Conservation (phyloP, 2,113 vertebrate genomes). For the Perognathus longimembris region DNA sequence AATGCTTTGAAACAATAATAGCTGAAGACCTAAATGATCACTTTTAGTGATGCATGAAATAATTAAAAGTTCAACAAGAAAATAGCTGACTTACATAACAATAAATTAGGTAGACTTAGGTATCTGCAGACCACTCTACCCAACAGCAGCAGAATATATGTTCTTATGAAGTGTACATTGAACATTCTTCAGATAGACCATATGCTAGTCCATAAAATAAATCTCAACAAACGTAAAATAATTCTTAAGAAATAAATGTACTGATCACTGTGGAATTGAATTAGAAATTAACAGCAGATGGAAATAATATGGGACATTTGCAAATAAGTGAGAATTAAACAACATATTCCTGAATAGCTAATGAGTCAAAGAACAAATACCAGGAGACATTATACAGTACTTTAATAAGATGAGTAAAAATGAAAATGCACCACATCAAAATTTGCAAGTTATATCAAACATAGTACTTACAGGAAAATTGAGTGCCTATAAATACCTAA, state of each 20-base stretch:
- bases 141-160: background rate
- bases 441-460: background rate
- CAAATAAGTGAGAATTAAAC: constrained; percentile 8
- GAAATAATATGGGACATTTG: constrained; percentile 28
- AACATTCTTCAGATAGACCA: background rate
- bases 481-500: background rate
- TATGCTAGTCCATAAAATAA: constrained; percentile 37
- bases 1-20: background rate
- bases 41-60: constrained; percentile 28
- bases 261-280: constrained; percentile 2
- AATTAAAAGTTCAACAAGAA: constrained; percentile 9
- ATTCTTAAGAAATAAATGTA: background rate
- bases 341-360: background rate
- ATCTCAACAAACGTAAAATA: constrained; percentile 16
- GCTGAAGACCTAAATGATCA: background rate
- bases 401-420: constrained; percentile 3
- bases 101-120: background rate
- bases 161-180: background rate
- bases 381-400: background rate
- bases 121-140: background rate
- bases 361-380: background rate
- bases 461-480: background rate
- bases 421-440: background rate
- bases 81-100: constrained; percentile 25
- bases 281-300: constrained; percentile 34